Conservation (phyloP, 1,140 invertebrate genomes). For the Philotrypesis tridentata region DNA sequence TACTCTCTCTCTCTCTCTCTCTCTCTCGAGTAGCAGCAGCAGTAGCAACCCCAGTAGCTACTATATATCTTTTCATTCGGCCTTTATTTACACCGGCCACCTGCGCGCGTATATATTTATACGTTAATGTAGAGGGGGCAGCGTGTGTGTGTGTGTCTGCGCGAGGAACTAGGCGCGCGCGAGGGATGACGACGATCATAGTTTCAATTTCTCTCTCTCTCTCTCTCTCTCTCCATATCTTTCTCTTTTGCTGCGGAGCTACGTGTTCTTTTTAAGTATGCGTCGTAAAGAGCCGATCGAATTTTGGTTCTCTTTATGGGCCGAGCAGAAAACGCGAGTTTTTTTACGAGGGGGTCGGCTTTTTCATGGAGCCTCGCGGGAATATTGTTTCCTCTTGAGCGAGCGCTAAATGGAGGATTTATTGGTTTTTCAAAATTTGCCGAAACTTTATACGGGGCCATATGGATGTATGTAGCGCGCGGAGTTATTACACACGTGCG, state of each 20-base stretch:
- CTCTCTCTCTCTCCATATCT: neutral
- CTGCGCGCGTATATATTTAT: neutral
- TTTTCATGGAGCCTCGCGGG: neutral
- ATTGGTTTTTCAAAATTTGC: constrained; percentile 20
- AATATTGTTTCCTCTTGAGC: constrained; percentile 20
- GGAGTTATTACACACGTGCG: no score
- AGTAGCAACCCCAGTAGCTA: neutral
- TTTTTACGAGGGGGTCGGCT: constrained; percentile 6
- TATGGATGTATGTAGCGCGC: no score
- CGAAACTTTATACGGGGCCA: neutral
- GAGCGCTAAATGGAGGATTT: constrained; percentile 25
- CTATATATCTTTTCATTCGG: constrained; percentile 38
- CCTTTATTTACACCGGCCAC: constrained; percentile 27
- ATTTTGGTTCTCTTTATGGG: constrained; percentile 21
- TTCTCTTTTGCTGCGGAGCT: neutral
- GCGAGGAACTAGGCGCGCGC: neutral
- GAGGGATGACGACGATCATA: neutral
- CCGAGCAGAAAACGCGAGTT: neutral
- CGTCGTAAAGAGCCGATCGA: constrained; percentile 27
- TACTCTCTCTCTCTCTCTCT: no score
- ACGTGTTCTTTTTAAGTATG: constrained; percentile 25
- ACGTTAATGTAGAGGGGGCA: neutral
- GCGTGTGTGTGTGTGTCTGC: no score
- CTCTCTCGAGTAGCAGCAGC: neutral
- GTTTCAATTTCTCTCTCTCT: neutral